Percentiles rank a stretch among this genome's conserved stretches.
Evolutionary conservation across 2,888 invertebrate species (phyloP).

Genomic region (Mythimna loreyi): DNA sequence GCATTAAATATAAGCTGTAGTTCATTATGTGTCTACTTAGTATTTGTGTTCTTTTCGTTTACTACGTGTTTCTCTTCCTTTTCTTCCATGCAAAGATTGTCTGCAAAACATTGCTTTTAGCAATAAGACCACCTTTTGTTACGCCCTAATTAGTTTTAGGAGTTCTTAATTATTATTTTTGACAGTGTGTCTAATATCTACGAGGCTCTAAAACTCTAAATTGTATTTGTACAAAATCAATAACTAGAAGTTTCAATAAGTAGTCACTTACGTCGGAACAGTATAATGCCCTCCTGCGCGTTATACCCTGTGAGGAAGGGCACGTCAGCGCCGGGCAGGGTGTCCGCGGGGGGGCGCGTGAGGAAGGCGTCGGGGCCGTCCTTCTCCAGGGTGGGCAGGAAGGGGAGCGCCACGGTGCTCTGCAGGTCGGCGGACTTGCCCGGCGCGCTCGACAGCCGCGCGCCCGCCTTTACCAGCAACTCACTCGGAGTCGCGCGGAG

Average conservation of each 20-base stretch:
- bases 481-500: conserved; percentile 91
- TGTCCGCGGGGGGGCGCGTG: conserved; percentile 85
- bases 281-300: conserved; percentile 92
- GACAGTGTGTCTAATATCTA: no score
- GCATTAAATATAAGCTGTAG: background rate
- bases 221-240: no score
- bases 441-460: conserved; percentile 86
- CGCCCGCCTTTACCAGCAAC: conserved; percentile 90
- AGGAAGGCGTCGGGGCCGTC: conserved; percentile 87
- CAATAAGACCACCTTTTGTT: no score
- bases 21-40: background rate
- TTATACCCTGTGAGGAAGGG: conserved; percentile 92
- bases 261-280: conserved; percentile 89
- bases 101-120: no score
- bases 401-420: conserved; percentile 91
- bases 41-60: no score
- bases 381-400: conserved; percentile 90
- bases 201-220: no score
- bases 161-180: no score
- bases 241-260: background rate
- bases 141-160: no score
- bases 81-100: background rate
- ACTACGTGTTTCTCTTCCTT: background rate
- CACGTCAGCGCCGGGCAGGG: conserved; percentile 89
- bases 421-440: conserved; percentile 85